Evolutionary conservation across 2,797 vertebrate genomes (phyloP).

Genomic region (Pseudochirops corinnae): DNA sequence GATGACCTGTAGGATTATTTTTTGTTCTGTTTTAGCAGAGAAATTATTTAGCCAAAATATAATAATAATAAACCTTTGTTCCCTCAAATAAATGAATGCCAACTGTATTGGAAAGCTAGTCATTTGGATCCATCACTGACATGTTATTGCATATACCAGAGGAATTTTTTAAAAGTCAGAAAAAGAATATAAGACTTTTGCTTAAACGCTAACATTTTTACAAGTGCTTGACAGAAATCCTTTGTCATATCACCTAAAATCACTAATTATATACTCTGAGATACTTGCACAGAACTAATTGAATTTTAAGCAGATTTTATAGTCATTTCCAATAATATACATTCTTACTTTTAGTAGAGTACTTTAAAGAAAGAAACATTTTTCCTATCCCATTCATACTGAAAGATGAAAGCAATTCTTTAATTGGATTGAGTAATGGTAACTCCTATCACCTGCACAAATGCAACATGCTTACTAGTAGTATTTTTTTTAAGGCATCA

Average conservation of each 20-base stretch:
- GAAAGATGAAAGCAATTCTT: slow-evolving; percentile 17
- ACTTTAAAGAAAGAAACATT: slow-evolving; percentile 2
- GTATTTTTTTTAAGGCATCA: slow-evolving; percentile 32
- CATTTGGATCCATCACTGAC: background rate
- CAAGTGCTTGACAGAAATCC: slow-evolving; percentile 7
- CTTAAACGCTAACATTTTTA: slow-evolving; percentile 28
- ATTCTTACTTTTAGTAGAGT: slow-evolving; percentile 13
- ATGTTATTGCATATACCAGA: background rate
- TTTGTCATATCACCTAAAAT: slow-evolving; percentile 34
- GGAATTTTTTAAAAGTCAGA: background rate
- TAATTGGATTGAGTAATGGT: background rate
- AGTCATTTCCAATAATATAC: background rate
- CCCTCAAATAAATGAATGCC: slow-evolving; percentile 32
- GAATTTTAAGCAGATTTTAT: slow-evolving; percentile 47
- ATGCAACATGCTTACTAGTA: background rate
- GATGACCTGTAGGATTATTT: background rate
- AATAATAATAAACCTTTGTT: slow-evolving; percentile 23
- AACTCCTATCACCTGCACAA: background rate
- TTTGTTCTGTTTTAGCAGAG: background rate
- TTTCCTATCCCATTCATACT: background rate
- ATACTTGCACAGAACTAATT: background rate
- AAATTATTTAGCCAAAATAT: slow-evolving; percentile 27
- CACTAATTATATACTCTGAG: background rate
- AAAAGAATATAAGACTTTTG: slow-evolving; percentile 28
- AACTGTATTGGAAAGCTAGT: slow-evolving; percentile 1